Evolutionary conservation across 2,113 vertebrate genomes (phyloP), one percentile per base, ranked within the genome.

Genomic region (Brachypodius melanocephalos): DNA sequence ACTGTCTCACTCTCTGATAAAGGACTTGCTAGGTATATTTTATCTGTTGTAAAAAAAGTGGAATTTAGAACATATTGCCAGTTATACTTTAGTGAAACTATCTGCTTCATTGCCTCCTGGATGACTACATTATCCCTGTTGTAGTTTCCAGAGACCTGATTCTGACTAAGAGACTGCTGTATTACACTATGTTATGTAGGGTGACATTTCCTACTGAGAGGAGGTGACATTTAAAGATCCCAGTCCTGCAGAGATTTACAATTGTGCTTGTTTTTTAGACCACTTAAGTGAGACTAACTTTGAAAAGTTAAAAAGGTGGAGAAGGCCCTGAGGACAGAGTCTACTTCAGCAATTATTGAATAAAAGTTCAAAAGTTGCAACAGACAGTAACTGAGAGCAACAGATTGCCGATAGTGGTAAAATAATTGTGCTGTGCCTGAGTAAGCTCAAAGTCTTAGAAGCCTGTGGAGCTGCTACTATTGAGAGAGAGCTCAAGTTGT

Each of bases 61-160:
- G 14, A 93, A 66, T 91, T 91, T 71, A 89, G 28, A 91, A 85
- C 46, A 36, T 49, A 69, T 73, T 93, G 69, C 40, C 26, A 46
- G 34, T 88, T 89, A 73, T 28, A 73, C 62, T 81, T 89, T 38
- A 88, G 38, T 76, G 74, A 85, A 93, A 58, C 62, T 92, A 19
- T 31, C 69, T 78, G 66, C 83, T 95, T 94, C 85, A 43, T 51
- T 94, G 83, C 49, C 34, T 85, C 24, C n/a, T 85, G 48, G 38
- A 74, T 89, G 78, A 95, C 63, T 88, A 7, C 66, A 79, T 91
- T 83, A 95, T 94, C 58, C 51, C 59, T 83, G 29, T 77, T 17
- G 89, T 90, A n/a, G 82, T 79, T 94, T 94, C 82, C 91, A 89
- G 88, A 96, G 63, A 80, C 78, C 74, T 89, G 82, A 71, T 67